phyloP scores from a whole-genome alignment of 2,888 invertebrate species.

The Caenorhabditis angaria region DNA sequence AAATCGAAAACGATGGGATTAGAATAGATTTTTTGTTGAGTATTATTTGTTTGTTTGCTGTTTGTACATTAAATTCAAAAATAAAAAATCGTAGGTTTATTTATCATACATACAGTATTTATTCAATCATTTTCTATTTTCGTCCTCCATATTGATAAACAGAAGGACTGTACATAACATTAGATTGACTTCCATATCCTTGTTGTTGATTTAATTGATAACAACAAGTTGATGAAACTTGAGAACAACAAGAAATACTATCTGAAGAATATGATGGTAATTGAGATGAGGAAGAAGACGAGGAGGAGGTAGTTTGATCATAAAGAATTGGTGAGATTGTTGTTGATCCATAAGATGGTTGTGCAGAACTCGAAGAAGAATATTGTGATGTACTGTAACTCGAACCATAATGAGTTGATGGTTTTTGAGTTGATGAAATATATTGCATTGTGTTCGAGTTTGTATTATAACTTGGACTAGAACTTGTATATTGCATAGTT shows the following conservation, averaged over 20 bases:
- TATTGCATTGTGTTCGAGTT: neutral
- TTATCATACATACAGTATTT: no score
- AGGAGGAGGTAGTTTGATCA: neutral
- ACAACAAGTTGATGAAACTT: slow-evolving; percentile 46
- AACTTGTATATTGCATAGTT: no score
- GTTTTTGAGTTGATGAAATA: neutral
- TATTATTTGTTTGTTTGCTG: no score
- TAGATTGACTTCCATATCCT: slow-evolving; percentile 17
- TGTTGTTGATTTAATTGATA: slow-evolving; percentile 43
- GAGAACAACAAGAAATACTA: slow-evolving; percentile 44
- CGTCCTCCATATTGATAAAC: slow-evolving; percentile 39
- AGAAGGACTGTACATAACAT: slow-evolving; percentile 23
- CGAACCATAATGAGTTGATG: neutral
- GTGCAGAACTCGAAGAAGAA: slow-evolving; percentile 9
- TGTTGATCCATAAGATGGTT: slow-evolving; percentile 8
- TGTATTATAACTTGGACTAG: no score
- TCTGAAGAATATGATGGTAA: slow-evolving; percentile 15
- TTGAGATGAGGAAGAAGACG: neutral
- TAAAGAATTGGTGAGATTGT: neutral
- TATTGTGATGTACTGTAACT: neutral
- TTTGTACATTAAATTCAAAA: no score
- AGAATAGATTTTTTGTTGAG: slow-evolving; percentile 8
- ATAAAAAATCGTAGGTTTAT: no score
- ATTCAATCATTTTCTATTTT: slow-evolving; percentile 9
- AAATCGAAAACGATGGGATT: slow-evolving; percentile 70